Conservation (phyloP, 1,140 invertebrate species). For the Diorhabda carinulata region DNA sequence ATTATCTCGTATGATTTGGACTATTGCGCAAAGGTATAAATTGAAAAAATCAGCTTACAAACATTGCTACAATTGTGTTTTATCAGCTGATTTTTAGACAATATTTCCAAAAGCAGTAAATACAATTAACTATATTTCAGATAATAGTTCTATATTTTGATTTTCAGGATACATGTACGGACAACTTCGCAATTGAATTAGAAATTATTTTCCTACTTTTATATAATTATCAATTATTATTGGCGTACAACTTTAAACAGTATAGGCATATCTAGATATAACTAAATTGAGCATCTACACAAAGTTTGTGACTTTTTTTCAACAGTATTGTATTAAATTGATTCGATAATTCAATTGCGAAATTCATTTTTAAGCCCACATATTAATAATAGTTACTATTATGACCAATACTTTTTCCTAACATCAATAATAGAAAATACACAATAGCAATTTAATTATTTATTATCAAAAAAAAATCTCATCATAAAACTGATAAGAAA, state of each 20-base stretch:
- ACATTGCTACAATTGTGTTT: background rate
- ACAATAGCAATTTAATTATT: background rate
- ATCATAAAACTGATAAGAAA: conserved; percentile 3
- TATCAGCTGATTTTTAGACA: background rate
- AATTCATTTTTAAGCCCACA: background rate
- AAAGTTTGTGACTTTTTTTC: too few relatives aligned
- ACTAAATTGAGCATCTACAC: too few relatives aligned
- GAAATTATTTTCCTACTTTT: background rate
- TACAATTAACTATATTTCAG: background rate
- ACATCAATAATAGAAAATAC: conserved; percentile 1
- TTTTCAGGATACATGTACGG: background rate
- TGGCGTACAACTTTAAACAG: too few relatives aligned
- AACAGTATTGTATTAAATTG: too few relatives aligned
- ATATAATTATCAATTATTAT: too few relatives aligned
- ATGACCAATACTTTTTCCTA: background rate
- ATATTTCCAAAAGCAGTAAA: background rate
- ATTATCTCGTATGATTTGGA: background rate
- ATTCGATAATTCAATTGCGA: background rate
- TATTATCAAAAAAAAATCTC: background rate
- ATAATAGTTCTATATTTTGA: background rate
- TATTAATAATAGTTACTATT: background rate
- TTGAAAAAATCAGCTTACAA: background rate
- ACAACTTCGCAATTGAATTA: background rate
- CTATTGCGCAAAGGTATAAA: background rate
- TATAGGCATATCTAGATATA: too few relatives aligned